Evolutionary conservation across 2,888 invertebrate species (phyloP).

Genomic region (Melieria crassipennis): DNA sequence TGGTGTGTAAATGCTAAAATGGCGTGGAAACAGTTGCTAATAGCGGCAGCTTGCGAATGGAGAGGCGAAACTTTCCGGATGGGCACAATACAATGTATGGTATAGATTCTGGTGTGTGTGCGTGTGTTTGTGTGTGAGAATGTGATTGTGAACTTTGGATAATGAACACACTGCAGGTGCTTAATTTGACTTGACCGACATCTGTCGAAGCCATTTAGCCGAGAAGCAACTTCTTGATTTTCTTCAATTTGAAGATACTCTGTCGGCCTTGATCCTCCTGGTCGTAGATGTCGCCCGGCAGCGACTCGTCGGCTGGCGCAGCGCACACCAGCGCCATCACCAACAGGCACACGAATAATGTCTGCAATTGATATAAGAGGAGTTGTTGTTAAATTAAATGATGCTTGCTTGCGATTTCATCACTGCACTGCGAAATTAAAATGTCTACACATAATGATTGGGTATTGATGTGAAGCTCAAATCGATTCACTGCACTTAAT

Average conservation of each 20-base stretch:
- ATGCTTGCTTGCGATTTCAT: not conserved
- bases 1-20: not conserved
- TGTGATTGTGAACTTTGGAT: not conserved
- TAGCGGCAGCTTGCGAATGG: not conserved
- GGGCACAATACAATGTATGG: no score
- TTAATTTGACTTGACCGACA: not conserved
- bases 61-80: no score
- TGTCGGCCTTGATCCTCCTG: slow-evolving; percentile 58
- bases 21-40: not conserved
- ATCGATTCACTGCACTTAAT: no score
- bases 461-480: no score
- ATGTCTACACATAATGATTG: no score
- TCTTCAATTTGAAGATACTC: slow-evolving; percentile 63
- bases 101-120: no score
- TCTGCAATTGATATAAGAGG: slow-evolving; percentile 45
- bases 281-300: slow-evolving; percentile 55
- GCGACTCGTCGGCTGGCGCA: slow-evolving; percentile 58
- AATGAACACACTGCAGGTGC: not conserved
- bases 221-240: slow-evolving; percentile 62
- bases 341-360: slow-evolving; percentile 56
- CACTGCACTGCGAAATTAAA: no score
- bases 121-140: no score
- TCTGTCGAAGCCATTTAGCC: slow-evolving; percentile 47
- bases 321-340: slow-evolving; percentile 56
- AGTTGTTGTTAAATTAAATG: not conserved